Evolutionary conservation across 1,140 invertebrate species (phyloP), one percentile per base, ranked within the genome.

Genomic region (Leptopilina boulardi): DNA sequence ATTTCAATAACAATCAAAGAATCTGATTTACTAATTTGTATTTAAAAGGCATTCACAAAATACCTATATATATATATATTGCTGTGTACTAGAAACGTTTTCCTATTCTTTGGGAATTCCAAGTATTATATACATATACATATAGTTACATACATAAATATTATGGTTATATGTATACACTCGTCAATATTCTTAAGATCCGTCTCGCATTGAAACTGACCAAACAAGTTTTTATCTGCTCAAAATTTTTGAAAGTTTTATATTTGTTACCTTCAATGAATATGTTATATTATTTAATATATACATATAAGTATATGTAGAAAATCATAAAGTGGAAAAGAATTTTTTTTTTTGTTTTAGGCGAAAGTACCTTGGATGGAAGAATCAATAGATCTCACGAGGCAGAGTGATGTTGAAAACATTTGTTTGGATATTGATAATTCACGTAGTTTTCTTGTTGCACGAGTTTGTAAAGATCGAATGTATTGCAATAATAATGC

Each of bases 21-120:
- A 13, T 51, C 56, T 23, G 26, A 59, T 59, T 26, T 59, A 26
- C 56, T 59, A 59, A 59, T 59, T 59, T 59, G 56, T 59, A 59
- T 59, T 59, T 59, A 10, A 59, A 59, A 59, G 15, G 56, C 56
- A 26, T 59, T n/a, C n/a, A 26, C 21, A 26, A 51, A 18, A 51
- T 51, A 18, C n/a, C 47, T n/a, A 21, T 11, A 23, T 11, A 59
- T 26, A 13, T n/a, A 21, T 11, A 23, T 11, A 59, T 26, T 13
- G n/a, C 10, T 21, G 3, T 56, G 19, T 19, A 21, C 2, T 2
- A 1, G 56, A 23, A 59, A 26, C 21, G 5, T 59, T 59, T 11
- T 56, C n/a, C 10, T 21, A 10, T 19, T 6, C 51, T 59, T 21
- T 15, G 23, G 23, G 56, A 59, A 59, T 59, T 59, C 47, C 47